phyloP scores from a whole-genome alignment of 2,888 invertebrate species.

The Opisthograptis luteolata region DNA sequence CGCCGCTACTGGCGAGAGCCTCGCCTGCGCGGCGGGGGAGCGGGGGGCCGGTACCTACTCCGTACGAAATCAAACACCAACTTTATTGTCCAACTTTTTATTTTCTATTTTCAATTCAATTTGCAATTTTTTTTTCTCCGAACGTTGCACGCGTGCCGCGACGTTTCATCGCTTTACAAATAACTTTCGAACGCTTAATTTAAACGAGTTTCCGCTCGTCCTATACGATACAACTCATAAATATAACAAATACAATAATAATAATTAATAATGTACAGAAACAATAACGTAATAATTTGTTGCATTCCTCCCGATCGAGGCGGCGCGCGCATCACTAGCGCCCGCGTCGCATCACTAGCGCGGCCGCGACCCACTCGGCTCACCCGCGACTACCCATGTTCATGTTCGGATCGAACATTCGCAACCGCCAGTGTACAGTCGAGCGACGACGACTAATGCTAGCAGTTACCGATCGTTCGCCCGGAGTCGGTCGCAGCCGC shows the following conservation, averaged over 20 bases:
- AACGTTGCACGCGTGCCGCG: slow-evolving; percentile 37
- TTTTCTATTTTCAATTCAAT: slow-evolving; percentile 59
- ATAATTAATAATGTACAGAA: slow-evolving; percentile 73
- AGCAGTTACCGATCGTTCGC: no score
- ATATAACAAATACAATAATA: slow-evolving; percentile 72
- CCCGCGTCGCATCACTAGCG: neutral
- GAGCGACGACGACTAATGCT: no score
- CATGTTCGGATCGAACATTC: no score
- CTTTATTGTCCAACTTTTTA: slow-evolving; percentile 78
- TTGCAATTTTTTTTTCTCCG: slow-evolving; percentile 50
- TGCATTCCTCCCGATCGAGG: slow-evolving; percentile 30
- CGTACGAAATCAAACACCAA: slow-evolving; percentile 47
- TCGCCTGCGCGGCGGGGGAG: no score
- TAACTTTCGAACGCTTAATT: slow-evolving; percentile 62
- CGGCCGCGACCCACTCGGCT: neutral
- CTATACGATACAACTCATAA: slow-evolving; percentile 64
- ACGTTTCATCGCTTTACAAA: slow-evolving; percentile 45
- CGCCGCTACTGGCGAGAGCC: no score
- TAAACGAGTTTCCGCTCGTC: slow-evolving; percentile 44
- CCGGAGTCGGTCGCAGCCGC: neutral
- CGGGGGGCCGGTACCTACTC: neutral
- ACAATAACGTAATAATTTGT: slow-evolving; percentile 59
- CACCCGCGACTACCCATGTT: no score
- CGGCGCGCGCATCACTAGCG: slow-evolving; percentile 5
- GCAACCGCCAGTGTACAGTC: no score